Evolutionary conservation across 2,113 vertebrate species (phyloP), one percentile per base, ranked within the genome.

Genomic region (Isurus oxyrinchus): DNA sequence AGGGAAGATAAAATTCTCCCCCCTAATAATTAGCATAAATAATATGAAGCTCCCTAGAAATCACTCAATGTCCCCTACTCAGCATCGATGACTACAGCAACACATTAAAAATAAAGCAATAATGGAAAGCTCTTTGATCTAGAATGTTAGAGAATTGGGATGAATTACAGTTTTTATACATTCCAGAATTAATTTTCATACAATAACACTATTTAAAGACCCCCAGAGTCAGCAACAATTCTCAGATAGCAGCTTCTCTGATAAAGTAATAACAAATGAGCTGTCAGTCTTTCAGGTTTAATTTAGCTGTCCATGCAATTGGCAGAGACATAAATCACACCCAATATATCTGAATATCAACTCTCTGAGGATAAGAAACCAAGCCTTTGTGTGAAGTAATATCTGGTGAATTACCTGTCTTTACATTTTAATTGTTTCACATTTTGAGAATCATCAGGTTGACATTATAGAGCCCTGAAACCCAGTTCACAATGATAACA

Each of bases 241-340:
- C 55, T n/a, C 57, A 61, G 57, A 40, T 57, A n/a, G 35, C 59
- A 94, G 35, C 19, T 94, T 94, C 90, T n/a, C 57, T 63, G 40
- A 40, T 93, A 93, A 93, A 93, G 59, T 59, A 93, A 21, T 90
- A 21, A n/a, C 90, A 61, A 61, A 61, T 61, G 35, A 93, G 90
- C 31, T 35, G 55, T 91, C 53, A 59, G 23, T 59, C 55, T 91
- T 91, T 35, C 31, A 59, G 88, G 4, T 31, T 93, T n/a, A 61
- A 57, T 94, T 94, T 40, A 66, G 59, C 61, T 63, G 90, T 94
- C 59, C 35, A 93, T 63, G 7, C 0, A 40, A 94, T n/a, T 94
- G 90, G 61, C 35, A 63, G 57, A 94, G 16, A 66, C 23, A 44
- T n/a, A 40, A 94, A 94, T 94, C n/a, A 63, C 5, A 90, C 31